Conservation (phyloP, 2,888 invertebrate species). For the Drosophila algonquin region DNA sequence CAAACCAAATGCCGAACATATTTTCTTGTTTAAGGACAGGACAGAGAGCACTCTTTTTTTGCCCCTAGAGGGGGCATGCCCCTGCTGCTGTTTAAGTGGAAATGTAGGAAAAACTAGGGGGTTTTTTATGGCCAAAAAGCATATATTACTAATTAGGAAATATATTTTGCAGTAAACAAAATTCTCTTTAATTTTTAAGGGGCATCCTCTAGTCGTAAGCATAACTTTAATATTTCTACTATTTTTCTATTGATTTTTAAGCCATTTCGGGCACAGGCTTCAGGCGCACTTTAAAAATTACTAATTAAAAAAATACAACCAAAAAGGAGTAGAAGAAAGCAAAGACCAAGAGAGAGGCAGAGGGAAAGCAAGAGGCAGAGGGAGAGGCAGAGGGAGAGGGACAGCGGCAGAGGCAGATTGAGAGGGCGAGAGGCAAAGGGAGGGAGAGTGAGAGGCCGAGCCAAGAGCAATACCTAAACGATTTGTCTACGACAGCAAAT, state of each 20-base stretch:
- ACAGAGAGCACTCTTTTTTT: not conserved
- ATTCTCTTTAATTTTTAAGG: no score
- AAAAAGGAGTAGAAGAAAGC: not conserved
- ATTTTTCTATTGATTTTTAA: slow-evolving; percentile 23
- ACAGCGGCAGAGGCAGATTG: no score
- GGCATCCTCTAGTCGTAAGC: no score
- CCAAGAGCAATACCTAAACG: slow-evolving; percentile 51
- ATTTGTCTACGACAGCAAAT: slow-evolving; percentile 50
- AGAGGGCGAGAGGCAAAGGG: no score
- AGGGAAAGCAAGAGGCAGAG: no score
- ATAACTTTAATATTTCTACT: not conserved
- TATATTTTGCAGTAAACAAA: no score
- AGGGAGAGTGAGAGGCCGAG: no score
- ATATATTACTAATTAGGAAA: no score
- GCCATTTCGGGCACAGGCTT: slow-evolving; percentile 15
- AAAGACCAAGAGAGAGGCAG: no score
- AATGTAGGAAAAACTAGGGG: not conserved
- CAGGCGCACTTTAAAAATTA: slow-evolving; percentile 46
- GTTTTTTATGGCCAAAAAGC: no score
- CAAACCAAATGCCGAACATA: slow-evolving; percentile 4
- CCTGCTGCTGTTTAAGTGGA: not conserved
- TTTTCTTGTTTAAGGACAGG: slow-evolving; percentile 43
- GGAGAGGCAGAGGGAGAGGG: not conserved
- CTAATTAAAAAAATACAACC: slow-evolving; percentile 61
- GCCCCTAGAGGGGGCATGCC: no score